phyloP scores from a whole-genome alignment of 1,140 invertebrate genomes.

The Apis dorsata region DNA sequence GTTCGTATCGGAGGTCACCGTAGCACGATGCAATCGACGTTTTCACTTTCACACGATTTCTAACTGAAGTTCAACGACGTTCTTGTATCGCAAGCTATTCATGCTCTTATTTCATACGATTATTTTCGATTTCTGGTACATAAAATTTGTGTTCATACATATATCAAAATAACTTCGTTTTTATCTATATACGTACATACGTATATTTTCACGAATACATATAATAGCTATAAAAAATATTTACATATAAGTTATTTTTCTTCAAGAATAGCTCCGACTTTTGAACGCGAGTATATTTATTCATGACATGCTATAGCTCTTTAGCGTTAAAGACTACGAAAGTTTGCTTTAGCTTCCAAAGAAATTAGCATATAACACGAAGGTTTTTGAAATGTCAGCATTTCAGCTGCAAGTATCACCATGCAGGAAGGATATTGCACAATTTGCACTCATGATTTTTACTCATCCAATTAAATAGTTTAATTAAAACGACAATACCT shows the following conservation, averaged over 20 bases:
- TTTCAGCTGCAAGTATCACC: neutral
- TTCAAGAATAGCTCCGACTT: too few species aligned
- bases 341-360: neutral
- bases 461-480: too few species aligned
- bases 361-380: neutral
- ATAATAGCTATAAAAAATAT: too few species aligned
- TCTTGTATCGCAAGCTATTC: neutral
- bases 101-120: neutral
- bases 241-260: too few species aligned
- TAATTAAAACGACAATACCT: neutral
- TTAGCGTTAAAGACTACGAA: neutral
- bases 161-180: neutral
- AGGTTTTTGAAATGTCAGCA: neutral
- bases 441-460: neutral
- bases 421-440: neutral
- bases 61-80: constrained; percentile 58
- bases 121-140: too few species aligned
- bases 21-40: constrained; percentile 34
- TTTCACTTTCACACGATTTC: constrained; percentile 77
- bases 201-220: too few species aligned
- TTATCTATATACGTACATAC: too few species aligned
- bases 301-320: neutral
- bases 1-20: constrained; percentile 11
- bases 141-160: too few species aligned
- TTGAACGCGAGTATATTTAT: neutral